These are phyloP conservation scores for Suricata suricatta DNA, from an alignment of 2,113 vertebrate species.

Conservation along the genomic window DNA sequence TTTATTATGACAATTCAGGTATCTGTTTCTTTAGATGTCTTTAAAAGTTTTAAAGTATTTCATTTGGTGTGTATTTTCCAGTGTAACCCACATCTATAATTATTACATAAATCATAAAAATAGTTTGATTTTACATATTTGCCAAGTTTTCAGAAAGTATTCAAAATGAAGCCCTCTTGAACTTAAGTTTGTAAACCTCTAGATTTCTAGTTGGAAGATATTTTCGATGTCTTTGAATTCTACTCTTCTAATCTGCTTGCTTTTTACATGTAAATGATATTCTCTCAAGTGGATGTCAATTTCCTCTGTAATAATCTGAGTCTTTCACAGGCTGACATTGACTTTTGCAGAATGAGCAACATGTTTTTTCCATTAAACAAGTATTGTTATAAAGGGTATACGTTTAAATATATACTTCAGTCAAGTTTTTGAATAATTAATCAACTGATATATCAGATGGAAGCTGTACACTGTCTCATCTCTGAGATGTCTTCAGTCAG, in stretches of 20 bases:
- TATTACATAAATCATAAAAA: not conserved
- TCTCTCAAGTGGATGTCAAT: not conserved
- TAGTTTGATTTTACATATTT: not conserved
- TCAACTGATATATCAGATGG: not conserved
- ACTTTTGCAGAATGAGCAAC: not conserved
- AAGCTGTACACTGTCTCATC: fast-evolving
- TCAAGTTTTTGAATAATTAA: not conserved
- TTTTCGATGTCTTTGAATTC: not conserved
- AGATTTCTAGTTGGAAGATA: not conserved
- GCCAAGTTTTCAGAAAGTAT: not conserved
- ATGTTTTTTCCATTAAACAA: not conserved
- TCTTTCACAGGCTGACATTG: not conserved
- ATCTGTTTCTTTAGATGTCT: not conserved
- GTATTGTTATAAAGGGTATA: not conserved
- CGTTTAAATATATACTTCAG: not conserved
- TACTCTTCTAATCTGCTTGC: not conserved
- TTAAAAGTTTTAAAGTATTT: not conserved
- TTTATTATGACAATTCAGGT: not conserved
- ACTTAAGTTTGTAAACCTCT: not conserved
- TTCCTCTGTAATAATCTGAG: not conserved
- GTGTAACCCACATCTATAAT: not conserved
- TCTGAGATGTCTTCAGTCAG: not conserved
- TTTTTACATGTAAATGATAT: not conserved
- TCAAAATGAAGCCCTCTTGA: not conserved
- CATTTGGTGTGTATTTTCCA: not conserved